Base-by-base conservation (phyloP, 2,797 vertebrate species). In the Danio albolineatus region DNA sequence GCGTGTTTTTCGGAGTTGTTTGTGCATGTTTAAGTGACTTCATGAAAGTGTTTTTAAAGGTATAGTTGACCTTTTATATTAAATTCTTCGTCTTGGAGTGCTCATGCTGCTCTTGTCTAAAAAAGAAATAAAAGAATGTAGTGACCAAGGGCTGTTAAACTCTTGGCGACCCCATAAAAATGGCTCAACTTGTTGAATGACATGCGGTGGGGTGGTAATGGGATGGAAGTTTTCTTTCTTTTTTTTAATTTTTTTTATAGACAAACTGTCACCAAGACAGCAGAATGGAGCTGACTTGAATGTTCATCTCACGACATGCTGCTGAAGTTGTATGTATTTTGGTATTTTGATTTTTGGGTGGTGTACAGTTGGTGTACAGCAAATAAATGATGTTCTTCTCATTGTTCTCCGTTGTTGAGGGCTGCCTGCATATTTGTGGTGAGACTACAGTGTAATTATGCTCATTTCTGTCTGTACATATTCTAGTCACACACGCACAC, bases 351-450 rank as follows among this genome's bases (percentile, higher is more conserved):
- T 39, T 46, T 54, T 64, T 53, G 57, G 43, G 53, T 56, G 43
- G 61, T 16, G 16, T 53, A 38, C 84, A 83, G 49, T 13, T 56
- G 43, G 61, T 16, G 16, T 53, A 38, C 84, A 83, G 49, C n/a
- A 67, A 57, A 64, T 64, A 59, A 54, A 73, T 36, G 0, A 43
- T 64, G 10, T 65, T 75, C 28, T 28, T 66, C 17, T 36, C 81
- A 83, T 89, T 88, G 82, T 72, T 81, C 80, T 71, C 71, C 83
- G 77, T 88, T 82, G 71, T 85, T 85, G 74, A 73, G 82, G 78
- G 81, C 86, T 84, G 74, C 51, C 66, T 21, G 77, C 81, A 89
- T 91, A 89, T 84, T 88, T 92, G 89, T 83, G 89, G 90, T 41
- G 66, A 71, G 67, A 86, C 51, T 86, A 83, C 84, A 82, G 84